Percentiles rank a stretch among this genome's conserved stretches.
phyloP scores from a whole-genome alignment of 2,113 vertebrate genomes.

The Nettapus auritus region DNA sequence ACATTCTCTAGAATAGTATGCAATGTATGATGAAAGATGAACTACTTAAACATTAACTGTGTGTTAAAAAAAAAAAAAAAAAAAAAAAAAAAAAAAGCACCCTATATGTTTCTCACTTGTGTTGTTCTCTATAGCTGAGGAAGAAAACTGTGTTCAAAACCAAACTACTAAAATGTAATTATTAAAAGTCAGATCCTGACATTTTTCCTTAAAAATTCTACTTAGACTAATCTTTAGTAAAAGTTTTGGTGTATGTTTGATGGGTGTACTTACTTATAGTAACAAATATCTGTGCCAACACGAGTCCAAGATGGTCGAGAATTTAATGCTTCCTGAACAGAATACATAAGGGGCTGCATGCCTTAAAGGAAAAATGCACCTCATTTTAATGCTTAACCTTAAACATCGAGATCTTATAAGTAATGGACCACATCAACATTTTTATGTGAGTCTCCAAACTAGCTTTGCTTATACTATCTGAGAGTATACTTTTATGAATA shows the following conservation, averaged over 20 bases:
- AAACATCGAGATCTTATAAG: neutral
- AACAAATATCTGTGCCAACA: slow-evolving; percentile 94
- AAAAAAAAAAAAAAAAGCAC: neutral
- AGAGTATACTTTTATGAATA: neutral
- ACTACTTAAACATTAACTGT: neutral
- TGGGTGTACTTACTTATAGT: slow-evolving; percentile 91
- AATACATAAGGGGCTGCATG: slow-evolving; percentile 99
- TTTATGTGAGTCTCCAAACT: rapidly evolving
- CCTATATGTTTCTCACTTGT: neutral
- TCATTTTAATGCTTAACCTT: neutral
- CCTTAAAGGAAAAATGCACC: slow-evolving; percentile 74
- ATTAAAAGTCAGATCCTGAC: neutral
- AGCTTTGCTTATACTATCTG: neutral
- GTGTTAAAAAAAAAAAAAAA: neutral
- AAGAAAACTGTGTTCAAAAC: neutral
- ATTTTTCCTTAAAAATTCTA: neutral
- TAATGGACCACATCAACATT: neutral
- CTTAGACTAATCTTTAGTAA: neutral
- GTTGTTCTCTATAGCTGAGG: neutral
- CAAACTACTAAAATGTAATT: neutral
- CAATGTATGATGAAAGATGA: neutral
- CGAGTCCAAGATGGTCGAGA: slow-evolving; percentile 91
- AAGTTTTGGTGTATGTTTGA: neutral
- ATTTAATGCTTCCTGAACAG: slow-evolving; percentile 92
- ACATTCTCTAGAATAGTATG: neutral